A percentile compares a stretch with the other conserved stretches of the same genome.
Conservation (phyloP, 2,797 vertebrate genomes). For the Mormyrops attenuatus region DNA sequence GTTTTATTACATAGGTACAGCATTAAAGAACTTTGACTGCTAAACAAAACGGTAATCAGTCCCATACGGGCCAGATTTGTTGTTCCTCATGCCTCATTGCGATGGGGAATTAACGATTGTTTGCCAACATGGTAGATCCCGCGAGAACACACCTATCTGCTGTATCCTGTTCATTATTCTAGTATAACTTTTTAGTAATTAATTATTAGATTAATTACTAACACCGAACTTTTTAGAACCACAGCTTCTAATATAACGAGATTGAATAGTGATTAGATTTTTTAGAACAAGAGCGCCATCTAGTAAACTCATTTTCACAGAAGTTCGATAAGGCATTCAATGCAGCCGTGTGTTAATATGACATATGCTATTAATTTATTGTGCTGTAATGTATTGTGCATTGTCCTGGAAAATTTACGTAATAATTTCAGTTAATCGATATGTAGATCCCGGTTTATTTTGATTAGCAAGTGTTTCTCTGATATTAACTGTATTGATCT, state of each 20-base stretch:
- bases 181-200: not conserved
- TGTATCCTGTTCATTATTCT: not conserved
- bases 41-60: not conserved
- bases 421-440: not conserved
- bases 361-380: not conserved
- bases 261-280: not conserved
- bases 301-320: not conserved
- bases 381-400: not conserved
- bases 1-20: not conserved
- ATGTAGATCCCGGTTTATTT: not conserved
- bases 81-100: not conserved
- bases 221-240: not conserved
- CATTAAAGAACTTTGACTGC: not conserved
- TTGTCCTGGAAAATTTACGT: not conserved
- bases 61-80: not conserved
- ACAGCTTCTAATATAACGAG: not conserved
- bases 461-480: not conserved
- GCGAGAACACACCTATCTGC: not conserved
- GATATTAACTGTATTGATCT: not conserved
- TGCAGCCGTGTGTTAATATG: not conserved
- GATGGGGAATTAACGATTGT: not conserved
- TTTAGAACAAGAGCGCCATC: slow-evolving; percentile 3
- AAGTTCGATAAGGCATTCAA: not conserved
- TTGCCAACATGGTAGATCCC: not conserved
- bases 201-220: not conserved